These are phyloP conservation scores for Morpho achilles DNA, from an alignment of 2,888 invertebrate species.

Conservation along the genomic window DNA sequence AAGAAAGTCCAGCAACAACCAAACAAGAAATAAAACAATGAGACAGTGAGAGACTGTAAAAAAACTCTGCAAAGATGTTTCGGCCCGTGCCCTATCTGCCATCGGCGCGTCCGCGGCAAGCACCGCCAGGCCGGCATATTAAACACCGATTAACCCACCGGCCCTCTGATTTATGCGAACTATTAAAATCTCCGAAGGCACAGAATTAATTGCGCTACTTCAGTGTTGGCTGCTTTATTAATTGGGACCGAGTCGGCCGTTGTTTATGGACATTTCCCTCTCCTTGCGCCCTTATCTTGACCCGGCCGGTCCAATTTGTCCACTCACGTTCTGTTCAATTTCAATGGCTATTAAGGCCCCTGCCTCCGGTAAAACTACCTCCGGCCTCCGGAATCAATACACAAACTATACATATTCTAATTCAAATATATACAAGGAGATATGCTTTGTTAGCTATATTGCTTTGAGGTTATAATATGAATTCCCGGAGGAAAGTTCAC, in stretches of 20 bases:
- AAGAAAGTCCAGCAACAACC: no score
- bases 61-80: neutral
- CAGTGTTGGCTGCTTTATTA: conserved; percentile 74
- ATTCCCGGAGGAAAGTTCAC: no score
- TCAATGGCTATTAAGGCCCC: conserved; percentile 69
- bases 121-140: conserved; percentile 58
- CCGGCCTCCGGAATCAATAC: conserved; percentile 19
- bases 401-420: neutral
- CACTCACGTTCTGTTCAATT: conserved; percentile 73
- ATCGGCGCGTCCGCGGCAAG: neutral
- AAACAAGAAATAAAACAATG: no score
- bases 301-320: conserved; percentile 72
- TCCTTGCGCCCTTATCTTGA: conserved; percentile 67
- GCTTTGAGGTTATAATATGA: no score
- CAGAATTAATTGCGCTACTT: conserved; percentile 78
- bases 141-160: conserved; percentile 77
- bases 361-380: conserved; percentile 51
- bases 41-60: no score
- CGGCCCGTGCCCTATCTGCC: neutral
- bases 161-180: conserved; percentile 75
- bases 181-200: conserved; percentile 78
- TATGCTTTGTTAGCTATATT: no score
- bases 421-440: no score
- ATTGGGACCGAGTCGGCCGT: conserved; percentile 74
- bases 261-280: conserved; percentile 72